Conservation (phyloP, 1,140 invertebrate genomes). For the Mya arenaria region DNA sequence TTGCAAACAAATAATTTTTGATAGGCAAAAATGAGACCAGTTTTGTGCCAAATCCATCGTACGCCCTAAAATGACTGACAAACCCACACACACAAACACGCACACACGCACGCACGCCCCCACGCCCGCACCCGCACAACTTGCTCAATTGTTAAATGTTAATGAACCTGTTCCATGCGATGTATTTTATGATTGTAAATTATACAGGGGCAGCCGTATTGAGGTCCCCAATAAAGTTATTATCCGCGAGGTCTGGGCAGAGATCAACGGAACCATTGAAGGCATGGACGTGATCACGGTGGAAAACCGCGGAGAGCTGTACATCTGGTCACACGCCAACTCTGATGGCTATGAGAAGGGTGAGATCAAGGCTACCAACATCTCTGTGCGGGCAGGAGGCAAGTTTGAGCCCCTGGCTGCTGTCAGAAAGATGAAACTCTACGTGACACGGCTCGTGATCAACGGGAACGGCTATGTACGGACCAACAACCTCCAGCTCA, state of each 20-base stretch:
- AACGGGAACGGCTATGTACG: conserved; percentile 71
- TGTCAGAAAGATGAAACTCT: conserved; percentile 55
- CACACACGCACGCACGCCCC: no score
- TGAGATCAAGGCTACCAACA: conserved; percentile 60
- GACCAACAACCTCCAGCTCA: conserved; percentile 68
- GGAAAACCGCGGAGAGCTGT: conserved; percentile 68
- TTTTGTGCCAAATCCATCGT: no score
- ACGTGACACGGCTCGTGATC: conserved; percentile 58
- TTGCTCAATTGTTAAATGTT: no score
- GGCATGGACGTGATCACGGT: conserved; percentile 65
- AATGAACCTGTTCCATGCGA: no score
- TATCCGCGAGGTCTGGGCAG: conserved; percentile 70
- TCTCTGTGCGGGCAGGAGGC: conserved; percentile 69
- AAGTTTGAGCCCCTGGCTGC: conserved; percentile 67
- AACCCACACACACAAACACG: no score
- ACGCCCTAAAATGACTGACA: no score
- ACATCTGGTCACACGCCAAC: conserved; percentile 71
- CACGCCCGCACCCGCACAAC: no score
- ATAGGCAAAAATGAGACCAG: no score
- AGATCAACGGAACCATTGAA: conserved; percentile 70
- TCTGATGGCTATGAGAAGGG: conserved; percentile 61
- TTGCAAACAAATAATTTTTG: no score
- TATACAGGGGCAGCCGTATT: conserved; percentile 59
- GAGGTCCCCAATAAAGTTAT: conserved; percentile 62
- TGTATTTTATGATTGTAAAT: no score